Base-by-base conservation (phyloP, 2,797 vertebrate genomes). In the Nannoperca obscura region DNA sequence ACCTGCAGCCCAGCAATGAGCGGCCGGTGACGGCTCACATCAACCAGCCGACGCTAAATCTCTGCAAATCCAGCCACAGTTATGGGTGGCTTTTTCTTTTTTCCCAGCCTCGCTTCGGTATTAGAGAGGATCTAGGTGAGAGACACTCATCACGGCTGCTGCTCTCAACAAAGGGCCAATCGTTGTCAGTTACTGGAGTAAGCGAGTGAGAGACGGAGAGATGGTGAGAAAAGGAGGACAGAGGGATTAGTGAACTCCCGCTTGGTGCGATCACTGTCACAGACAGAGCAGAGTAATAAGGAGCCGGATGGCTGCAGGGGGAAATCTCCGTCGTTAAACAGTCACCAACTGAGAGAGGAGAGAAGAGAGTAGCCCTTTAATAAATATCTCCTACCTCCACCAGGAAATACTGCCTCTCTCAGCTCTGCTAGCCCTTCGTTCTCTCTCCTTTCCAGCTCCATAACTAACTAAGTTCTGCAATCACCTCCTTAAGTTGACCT, bases 91-190 rank as follows among this genome's bases (percentile, higher is more conserved):
- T 4, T 53, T 75, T 47, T 72, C 50, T 8, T n/a, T n/a, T n/a
- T n/a, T n/a, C n/a, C n/a, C n/a, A n/a, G n/a, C n/a, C n/a, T n/a
- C n/a, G n/a, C n/a, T n/a, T n/a, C n/a, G n/a, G n/a, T 75, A 36
- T 89, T 78, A 81, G 66, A 76, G 68, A 46, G 63, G 74, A 79
- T 82, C 1, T 50, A 78, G 80, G 65, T 19, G 69, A 66, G 72
- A 68, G 72, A 22, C 78, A 60, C 78, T 88, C 82, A 82, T 86
- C 78, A 61, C 50, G 0, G 36, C 17, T 62, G 36, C 34, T 1
- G 58, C 69, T 78, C 80, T 42, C 12, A 68, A 53, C 79, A 58
- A 46, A 71, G 62, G 81, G 78, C 70, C 74, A 86, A 79, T 91
- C 50, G 63, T 58, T 27, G 58, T 73, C 80, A 80, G 82, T 92